Percentiles rank a stretch among this genome's conserved stretches.
phyloP scores from a whole-genome alignment of 1,140 invertebrate species.

The Latrodectus geometricus region DNA sequence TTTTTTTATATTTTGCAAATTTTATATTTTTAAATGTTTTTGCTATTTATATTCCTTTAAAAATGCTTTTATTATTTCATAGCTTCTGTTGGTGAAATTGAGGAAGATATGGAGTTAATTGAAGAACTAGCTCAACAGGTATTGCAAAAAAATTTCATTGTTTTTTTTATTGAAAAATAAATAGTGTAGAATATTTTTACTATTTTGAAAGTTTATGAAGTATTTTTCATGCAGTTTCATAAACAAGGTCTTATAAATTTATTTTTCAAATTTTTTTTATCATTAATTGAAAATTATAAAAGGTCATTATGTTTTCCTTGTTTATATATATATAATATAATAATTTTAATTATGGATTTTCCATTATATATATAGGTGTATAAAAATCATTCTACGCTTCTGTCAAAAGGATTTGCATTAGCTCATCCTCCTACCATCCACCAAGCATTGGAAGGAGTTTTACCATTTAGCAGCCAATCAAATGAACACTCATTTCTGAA shows the following conservation, averaged over 20 bases:
- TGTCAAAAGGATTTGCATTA: constrained; percentile 92
- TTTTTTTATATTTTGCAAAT: too few relatives aligned
- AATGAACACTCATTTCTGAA: constrained; percentile 94
- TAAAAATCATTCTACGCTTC: constrained; percentile 78
- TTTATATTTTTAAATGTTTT: too few relatives aligned
- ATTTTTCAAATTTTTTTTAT: too few relatives aligned
- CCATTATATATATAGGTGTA: constrained; percentile 73
- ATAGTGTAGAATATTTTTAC: too few relatives aligned
- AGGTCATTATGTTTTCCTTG: too few relatives aligned
- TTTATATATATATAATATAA: too few relatives aligned
- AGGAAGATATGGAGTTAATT: constrained; percentile 79
- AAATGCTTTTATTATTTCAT: constrained; percentile 41
- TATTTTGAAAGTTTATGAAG: too few relatives aligned
- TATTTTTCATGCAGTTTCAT: too few relatives aligned
- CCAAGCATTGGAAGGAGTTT: constrained; percentile 89
- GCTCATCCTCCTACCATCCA: constrained; percentile 85
- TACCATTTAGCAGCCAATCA: constrained; percentile 82
- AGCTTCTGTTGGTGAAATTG: constrained; percentile 76
- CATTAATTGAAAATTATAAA: too few relatives aligned
- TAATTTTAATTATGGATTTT: too few relatives aligned
- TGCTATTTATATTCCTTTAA: background rate
- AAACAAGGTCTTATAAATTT: too few relatives aligned
- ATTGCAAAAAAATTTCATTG: background rate
- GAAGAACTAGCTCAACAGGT: constrained; percentile 77
- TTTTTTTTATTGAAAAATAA: too few relatives aligned